A percentile compares a stretch with the other conserved stretches of the same genome.
These are phyloP conservation scores for Microtus montanus DNA, from an alignment of 2,113 vertebrate species.

Conservation along the genomic window DNA sequence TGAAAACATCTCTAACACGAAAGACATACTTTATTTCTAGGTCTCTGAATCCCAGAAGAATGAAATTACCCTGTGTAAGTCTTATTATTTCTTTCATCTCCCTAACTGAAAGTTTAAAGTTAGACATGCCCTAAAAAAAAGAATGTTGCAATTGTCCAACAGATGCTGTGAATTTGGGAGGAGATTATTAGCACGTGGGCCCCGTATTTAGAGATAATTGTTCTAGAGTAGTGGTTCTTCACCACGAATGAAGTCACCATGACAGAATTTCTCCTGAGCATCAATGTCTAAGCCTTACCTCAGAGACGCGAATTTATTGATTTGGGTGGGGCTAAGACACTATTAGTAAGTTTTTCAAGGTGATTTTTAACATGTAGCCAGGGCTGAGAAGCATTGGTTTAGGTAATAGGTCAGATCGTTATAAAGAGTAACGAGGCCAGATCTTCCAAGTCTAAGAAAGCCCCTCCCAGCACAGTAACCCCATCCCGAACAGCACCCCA, in stretches of 20 bases:
- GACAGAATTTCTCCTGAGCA: not conserved
- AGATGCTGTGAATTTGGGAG: not conserved
- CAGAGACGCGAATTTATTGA: conserved; percentile 3
- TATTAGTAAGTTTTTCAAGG: conserved; percentile 42
- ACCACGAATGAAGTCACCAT: not conserved
- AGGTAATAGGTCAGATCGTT: not conserved
- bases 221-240: not conserved
- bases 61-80: not conserved
- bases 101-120: conserved; percentile 21
- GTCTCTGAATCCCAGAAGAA: not conserved
- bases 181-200: not conserved
- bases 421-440: not conserved
- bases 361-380: not conserved
- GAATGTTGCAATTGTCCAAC: not conserved
- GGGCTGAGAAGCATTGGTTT: not conserved
- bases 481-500: not conserved
- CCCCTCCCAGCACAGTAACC: not conserved
- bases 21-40: not conserved
- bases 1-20: not conserved
- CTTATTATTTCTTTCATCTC: not conserved
- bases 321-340: not conserved
- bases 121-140: not conserved
- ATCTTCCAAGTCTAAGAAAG: conserved; percentile 14
- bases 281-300: not conserved
- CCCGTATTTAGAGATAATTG: not conserved